Base-by-base conservation (phyloP, 2,113 vertebrate species). In the Eurypyga helias region DNA sequence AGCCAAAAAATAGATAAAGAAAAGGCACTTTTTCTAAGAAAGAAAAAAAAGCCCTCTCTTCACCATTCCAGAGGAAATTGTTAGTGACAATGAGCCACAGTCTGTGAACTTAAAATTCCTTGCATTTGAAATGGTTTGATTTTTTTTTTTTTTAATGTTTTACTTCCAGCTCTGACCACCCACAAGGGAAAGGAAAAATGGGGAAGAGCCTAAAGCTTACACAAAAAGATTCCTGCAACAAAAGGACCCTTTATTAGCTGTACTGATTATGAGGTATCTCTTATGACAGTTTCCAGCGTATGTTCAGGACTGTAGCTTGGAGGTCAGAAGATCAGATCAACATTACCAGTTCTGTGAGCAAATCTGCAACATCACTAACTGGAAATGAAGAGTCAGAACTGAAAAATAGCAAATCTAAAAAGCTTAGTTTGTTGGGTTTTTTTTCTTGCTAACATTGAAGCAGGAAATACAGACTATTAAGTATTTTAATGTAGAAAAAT, bases 81-180 rank as follows among this genome's bases (percentile, higher is more conserved):
- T 79, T 79, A 79, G 69, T 92, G 90, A 96, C 89, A 97, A 85
- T 79, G 57, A 89, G 69, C 48, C 80, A 81, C 72, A 88, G 93
- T 29, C 70, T 82, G 65, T 89, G 91, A 95, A 92, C 81, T 84
- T 70, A 71, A 93, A 91, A 97, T 95, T 95, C 96, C 90, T 95
- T 90, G 86, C 86, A 91, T 95, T 97, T 79, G 80, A 84, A 95
- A 96, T 89, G 88, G 67, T 87, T 88, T 46, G 26, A 17, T 58
- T 90, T 92, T 64, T 62, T 66, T 73, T 67, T 46, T 14, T 4
- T 34, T 25, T 33, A 21, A 55, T 48, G 45, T 77, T 93, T 91
- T 90, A 89, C 61, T 93, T 83, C 46, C 72, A 92, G 76, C 57
- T 93, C 52, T 97, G 95, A 89, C 94, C 94, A 93, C 88, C 76